These are phyloP conservation scores for Corythaeola cristata DNA, from an alignment of 2,113 vertebrate genomes.

Conservation along the genomic window DNA sequence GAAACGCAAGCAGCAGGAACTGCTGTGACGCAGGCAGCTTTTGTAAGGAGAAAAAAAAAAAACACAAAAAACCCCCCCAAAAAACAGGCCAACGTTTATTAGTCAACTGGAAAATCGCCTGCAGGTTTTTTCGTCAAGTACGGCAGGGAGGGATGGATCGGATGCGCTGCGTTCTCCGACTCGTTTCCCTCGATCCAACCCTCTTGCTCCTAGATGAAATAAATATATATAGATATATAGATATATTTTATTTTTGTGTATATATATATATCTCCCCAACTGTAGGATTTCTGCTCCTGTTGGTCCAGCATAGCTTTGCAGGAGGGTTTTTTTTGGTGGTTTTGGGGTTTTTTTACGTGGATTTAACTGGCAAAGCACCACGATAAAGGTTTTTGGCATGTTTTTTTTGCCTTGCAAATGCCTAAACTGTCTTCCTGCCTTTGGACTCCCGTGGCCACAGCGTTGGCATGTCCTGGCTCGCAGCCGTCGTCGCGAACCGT, in stretches of 20 bases:
- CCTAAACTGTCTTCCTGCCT: neutral
- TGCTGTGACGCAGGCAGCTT: constrained; percentile 11
- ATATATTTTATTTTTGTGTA: no score
- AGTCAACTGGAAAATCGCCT: constrained; percentile 3
- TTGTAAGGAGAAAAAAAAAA: neutral
- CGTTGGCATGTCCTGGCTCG: neutral
- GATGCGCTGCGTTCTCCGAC: accelerated
- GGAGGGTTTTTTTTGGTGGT: neutral
- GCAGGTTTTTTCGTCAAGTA: neutral
- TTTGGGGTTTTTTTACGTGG: neutral
- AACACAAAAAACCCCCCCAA: no score
- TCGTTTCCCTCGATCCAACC: neutral
- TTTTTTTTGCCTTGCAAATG: neutral
- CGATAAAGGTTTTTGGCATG: accelerated
- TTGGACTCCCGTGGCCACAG: neutral
- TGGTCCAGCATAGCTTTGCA: neutral
- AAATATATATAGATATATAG: no score
- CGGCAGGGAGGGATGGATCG: neutral
- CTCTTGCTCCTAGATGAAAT: neutral
- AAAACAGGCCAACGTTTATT: neutral
- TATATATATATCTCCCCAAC: no score
- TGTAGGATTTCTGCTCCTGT: neutral
- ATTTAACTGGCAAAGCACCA: neutral
- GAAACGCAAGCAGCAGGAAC: neutral
- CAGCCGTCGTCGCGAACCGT: neutral